Percentiles rank a stretch among this genome's conserved stretches.
These are phyloP conservation scores for Setophaga coronata DNA, from an alignment of 2,113 vertebrate species.

Conservation along the genomic window DNA sequence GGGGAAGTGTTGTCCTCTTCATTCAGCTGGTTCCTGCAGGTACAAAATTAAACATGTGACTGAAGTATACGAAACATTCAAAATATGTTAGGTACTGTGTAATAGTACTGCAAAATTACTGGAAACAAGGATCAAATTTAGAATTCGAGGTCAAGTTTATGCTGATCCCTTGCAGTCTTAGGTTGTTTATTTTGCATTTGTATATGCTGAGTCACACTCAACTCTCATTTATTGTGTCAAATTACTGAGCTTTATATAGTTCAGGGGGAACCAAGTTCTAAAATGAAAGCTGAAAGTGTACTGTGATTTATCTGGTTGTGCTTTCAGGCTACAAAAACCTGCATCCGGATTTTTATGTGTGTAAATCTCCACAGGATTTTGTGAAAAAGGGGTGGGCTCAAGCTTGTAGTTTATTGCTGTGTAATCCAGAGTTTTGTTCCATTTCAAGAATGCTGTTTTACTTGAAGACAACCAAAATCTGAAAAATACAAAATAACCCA, in stretches of 20 bases:
- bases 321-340: neutral
- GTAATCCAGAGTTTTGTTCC: neutral
- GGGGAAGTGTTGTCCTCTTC: slow-evolving; percentile 83
- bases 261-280: neutral
- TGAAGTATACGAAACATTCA: neutral
- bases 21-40: slow-evolving; percentile 84
- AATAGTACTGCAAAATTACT: neutral
- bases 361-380: neutral
- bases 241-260: slow-evolving; percentile 46
- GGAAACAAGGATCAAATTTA: neutral
- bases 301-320: neutral
- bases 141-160: neutral
- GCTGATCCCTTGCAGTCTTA: neutral
- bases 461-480: neutral
- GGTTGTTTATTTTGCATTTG: neutral
- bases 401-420: neutral
- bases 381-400: neutral
- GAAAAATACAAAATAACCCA: neutral
- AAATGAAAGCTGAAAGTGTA: neutral
- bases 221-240: slow-evolving; percentile 8
- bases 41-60: slow-evolving; percentile 30
- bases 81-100: neutral
- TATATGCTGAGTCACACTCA: neutral
- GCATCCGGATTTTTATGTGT: neutral
- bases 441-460: neutral